Evolutionary conservation across 2,113 vertebrate genomes (phyloP).

Genomic region (Sarotherodon lohbergeri): DNA sequence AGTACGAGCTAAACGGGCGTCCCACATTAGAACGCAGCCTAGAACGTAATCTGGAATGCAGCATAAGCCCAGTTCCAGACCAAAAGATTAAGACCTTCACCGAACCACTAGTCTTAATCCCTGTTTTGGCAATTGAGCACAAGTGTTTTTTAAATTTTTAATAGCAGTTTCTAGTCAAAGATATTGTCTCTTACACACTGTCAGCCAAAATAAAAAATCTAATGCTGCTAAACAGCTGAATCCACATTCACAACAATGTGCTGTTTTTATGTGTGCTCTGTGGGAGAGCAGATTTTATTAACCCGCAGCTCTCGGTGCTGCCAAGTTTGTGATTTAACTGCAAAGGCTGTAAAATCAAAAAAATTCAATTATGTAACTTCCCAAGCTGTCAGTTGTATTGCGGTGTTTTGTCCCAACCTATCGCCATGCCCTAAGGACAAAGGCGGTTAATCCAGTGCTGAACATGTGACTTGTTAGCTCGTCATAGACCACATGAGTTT

Average conservation of each 20-base stretch:
- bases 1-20: background rate
- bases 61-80: background rate
- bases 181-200: background rate
- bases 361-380: background rate
- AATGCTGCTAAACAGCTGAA: background rate
- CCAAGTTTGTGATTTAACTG: background rate
- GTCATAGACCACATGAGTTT: background rate
- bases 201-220: background rate
- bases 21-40: background rate
- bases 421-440: background rate
- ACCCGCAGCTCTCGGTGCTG: background rate
- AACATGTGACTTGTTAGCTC: background rate
- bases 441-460: background rate
- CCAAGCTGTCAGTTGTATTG: background rate
- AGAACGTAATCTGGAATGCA: background rate
- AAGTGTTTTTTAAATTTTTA: fast-evolving
- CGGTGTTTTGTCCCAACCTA: background rate
- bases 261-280: background rate
- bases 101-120: background rate
- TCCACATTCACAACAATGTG: background rate
- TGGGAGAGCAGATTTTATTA: background rate
- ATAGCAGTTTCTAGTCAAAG: background rate
- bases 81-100: background rate
- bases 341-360: background rate
- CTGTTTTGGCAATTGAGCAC: background rate